Percentiles rank a stretch among this genome's conserved stretches.
These are phyloP conservation scores for Adela reaumurella DNA, from an alignment of 2,888 invertebrate species.

Conservation along the genomic window DNA sequence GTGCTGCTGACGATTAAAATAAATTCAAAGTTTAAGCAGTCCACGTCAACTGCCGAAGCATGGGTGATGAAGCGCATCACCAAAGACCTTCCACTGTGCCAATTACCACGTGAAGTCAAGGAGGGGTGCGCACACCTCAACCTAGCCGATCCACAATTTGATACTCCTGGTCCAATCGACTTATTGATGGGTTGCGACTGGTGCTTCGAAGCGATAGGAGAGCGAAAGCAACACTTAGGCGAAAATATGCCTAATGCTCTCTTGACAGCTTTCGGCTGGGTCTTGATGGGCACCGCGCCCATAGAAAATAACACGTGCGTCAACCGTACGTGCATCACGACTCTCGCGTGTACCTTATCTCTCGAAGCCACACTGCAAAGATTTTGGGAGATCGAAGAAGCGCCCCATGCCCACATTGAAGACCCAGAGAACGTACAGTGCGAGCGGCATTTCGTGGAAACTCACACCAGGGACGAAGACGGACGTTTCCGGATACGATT, in stretches of 20 bases:
- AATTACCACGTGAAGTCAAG: neutral
- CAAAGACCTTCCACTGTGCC: neutral
- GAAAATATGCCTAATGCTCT: neutral
- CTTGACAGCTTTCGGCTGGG: neutral
- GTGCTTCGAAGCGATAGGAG: neutral
- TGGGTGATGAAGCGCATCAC: neutral
- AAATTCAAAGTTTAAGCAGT: neutral
- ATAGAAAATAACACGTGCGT: neutral
- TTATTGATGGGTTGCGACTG: neutral
- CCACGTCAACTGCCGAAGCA: neutral
- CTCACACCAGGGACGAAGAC: slow-evolving; percentile 4
- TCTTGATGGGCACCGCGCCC: slow-evolving; percentile 2
- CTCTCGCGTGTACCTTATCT: slow-evolving; percentile 1
- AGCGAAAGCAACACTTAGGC: neutral
- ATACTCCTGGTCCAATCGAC: neutral
- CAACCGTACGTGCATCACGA: neutral
- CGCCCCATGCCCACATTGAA: neutral
- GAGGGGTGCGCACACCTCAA: neutral
- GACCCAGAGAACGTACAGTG: slow-evolving; percentile 7
- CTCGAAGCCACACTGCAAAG: slow-evolving; percentile 5
- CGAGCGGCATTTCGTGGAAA: slow-evolving; percentile 7
- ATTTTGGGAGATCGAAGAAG: slow-evolving; percentile 6
- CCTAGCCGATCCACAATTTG: neutral
- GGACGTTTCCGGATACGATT: slow-evolving; percentile 5
- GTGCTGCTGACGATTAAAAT: neutral